Evolutionary conservation across 2,888 invertebrate species (phyloP).

Genomic region (Pristionchus arcanus): DNA sequence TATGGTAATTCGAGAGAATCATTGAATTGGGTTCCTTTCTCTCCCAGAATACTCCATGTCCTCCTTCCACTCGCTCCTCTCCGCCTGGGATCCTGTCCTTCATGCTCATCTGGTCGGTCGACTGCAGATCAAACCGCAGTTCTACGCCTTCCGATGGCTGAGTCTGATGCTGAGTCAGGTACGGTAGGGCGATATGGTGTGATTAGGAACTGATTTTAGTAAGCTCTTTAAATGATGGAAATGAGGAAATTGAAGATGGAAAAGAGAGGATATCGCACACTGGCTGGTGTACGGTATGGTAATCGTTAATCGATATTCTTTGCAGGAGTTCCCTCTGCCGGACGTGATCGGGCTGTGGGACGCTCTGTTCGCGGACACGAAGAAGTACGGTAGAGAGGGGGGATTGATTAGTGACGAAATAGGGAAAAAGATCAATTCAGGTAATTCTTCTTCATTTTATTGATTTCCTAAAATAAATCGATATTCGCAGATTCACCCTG

Average conservation of each 20-base stretch:
- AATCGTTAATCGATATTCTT: background rate
- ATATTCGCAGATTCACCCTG: constrained; percentile 86
- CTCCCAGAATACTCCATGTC: constrained; percentile 86
- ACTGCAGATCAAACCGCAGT: constrained; percentile 94
- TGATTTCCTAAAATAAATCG: background rate
- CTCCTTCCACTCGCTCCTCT: constrained; percentile 87
- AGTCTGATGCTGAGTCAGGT: constrained; percentile 90
- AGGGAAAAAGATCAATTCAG: no score
- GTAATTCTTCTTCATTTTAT: no score
- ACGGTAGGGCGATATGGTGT: background rate
- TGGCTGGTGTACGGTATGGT: background rate
- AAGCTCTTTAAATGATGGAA: no score
- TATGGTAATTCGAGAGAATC: background rate
- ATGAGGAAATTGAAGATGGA: no score
- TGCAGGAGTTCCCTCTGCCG: constrained; percentile 94
- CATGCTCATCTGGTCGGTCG: constrained; percentile 86
- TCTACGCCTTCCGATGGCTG: constrained; percentile 95
- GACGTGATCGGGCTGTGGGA: constrained; percentile 99
- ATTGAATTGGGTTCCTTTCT: background rate
- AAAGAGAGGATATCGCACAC: no score
- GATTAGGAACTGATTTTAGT: background rate
- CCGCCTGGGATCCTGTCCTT: constrained; percentile 87
- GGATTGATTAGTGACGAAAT: background rate
- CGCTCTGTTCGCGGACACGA: constrained; percentile 91
- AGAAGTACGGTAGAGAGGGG: constrained; percentile 81